Evolutionary conservation across 2,888 invertebrate species (phyloP).

Genomic region (Leucophenga montana): DNA sequence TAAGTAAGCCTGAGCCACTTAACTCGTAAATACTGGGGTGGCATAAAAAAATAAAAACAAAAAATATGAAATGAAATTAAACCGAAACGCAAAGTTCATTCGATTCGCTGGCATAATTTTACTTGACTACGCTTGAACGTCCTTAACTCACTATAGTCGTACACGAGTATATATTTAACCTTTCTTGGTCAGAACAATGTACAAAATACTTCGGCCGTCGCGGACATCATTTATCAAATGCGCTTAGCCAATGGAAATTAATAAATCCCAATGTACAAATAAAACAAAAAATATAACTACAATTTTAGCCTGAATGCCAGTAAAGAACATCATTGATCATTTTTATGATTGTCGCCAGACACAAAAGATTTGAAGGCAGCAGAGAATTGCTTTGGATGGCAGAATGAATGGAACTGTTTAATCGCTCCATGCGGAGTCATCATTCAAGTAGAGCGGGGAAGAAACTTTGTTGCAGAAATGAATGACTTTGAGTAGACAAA

Average conservation of each 20-base stretch:
- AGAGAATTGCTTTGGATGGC: background rate
- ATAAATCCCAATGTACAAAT: constrained; percentile 18
- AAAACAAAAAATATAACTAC: constrained; percentile 5
- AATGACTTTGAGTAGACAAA: constrained; percentile 21
- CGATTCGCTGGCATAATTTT: too few relatives aligned
- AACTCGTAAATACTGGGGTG: too few relatives aligned
- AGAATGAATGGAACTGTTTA: constrained; percentile 24
- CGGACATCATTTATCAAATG: constrained; percentile 22
- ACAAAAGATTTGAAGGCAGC: constrained; percentile 12
- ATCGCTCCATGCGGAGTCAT: constrained; percentile 37
- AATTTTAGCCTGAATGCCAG: background rate
- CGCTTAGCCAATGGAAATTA: constrained; percentile 24
- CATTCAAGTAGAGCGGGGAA: constrained; percentile 23
- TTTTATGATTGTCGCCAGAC: constrained; percentile 26
- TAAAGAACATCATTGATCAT: constrained; percentile 19
- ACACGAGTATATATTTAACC: too few relatives aligned
- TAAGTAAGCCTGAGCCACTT: background rate
- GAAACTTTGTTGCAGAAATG: background rate
- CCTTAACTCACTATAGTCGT: too few relatives aligned
- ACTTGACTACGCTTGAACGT: too few relatives aligned
- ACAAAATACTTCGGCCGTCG: too few relatives aligned
- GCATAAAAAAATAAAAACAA: too few relatives aligned
- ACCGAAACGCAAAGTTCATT: too few relatives aligned
- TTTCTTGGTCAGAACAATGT: too few relatives aligned
- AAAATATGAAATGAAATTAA: too few relatives aligned